These are phyloP conservation scores for Sinocyclocheilus rhinocerous DNA, from an alignment of 2,113 vertebrate species.

Conservation along the genomic window DNA sequence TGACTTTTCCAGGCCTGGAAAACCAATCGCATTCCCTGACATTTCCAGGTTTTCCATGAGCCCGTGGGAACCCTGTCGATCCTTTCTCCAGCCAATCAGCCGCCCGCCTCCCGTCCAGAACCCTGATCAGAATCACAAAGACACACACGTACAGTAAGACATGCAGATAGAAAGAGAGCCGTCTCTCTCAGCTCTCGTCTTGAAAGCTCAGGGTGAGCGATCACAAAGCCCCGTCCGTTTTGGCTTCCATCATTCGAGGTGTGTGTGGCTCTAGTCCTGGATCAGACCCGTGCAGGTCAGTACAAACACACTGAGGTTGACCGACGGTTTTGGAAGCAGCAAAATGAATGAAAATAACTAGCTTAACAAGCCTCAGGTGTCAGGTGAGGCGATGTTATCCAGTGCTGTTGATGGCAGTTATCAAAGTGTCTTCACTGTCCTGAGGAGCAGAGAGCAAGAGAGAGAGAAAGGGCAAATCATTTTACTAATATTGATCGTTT, in stretches of 20 bases:
- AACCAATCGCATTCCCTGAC: not conserved
- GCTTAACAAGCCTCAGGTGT: not conserved
- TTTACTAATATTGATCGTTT: not conserved
- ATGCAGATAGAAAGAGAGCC: slow-evolving; percentile 49
- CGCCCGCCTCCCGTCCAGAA: slow-evolving; percentile 2
- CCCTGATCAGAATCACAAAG: slow-evolving; percentile 50
- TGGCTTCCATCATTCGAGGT: slow-evolving; percentile 8
- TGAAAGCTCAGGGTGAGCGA: not conserved
- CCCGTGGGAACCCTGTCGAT: slow-evolving; percentile 22
- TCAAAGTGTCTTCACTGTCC: slow-evolving; percentile 23
- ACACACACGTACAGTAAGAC: slow-evolving; percentile 47
- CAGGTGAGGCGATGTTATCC: not conserved
- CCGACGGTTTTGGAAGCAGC: slow-evolving; percentile 7
- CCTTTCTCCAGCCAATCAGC: not conserved
- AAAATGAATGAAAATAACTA: not conserved
- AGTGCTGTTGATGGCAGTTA: slow-evolving; percentile 1
- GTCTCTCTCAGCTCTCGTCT: slow-evolving; percentile 28
- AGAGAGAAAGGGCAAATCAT: not conserved
- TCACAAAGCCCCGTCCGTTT: not conserved
- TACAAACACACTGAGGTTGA: slow-evolving; percentile 9
- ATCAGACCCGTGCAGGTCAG: not conserved
- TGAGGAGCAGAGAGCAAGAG: slow-evolving; percentile 25
- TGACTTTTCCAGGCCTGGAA: slow-evolving; percentile 2
- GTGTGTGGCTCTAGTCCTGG: slow-evolving; percentile 15
- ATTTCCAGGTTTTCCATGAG: not conserved